Evolutionary conservation across 92 coral and sea anemone genomes (phyloP), one percentile per base, ranked within the genome.

Genomic region (Muricea muricata): DNA sequence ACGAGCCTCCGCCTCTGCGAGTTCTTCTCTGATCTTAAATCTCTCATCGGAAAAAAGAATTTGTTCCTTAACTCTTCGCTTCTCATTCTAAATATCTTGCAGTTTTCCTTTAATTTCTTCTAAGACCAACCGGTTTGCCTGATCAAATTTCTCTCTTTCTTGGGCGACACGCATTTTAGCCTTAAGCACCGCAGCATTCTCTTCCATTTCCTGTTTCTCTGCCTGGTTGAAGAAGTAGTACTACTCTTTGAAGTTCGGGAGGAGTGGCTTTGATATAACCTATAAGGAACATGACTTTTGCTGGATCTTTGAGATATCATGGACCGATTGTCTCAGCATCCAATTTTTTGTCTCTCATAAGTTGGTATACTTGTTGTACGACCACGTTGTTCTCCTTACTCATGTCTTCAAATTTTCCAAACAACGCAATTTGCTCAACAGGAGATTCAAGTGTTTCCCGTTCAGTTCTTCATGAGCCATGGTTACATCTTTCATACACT

Each of bases 151-250:
- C 70, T 87, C 84, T 50, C 52, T 87, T 45, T 87, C 87, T 20
- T 60, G 42, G 7, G 60, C 81, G 34, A 87, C 63, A 24, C 76
- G 68, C 84, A 82, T 56, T 63, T 66, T 87, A 15, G 70, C 91
- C 42, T 69, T 87, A n/a, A 87, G 47, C 33, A 67, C 42, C 6
- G 87, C 91, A 7, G 54, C 68, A 56, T 87, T 82, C 75, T 79
- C 80, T 58, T 87, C 87, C 25, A 87, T 66, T 46, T 83, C 50
- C n/a, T 61, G 76, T 28, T 81, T 52, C 66, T 56, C 75, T 81
- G 66, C 57, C 83, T n/a, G 18, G 25, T 18, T 7, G 91, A 87
- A 28, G 69, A 45, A 2, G 73, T 42, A 56, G 73, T 35, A 20
- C 72, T 65, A 20, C 10, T 20, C 37, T 21, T 65, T 33, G 72